phyloP scores from a whole-genome alignment of 2,797 vertebrate genomes.

The Hirundo rustica region DNA sequence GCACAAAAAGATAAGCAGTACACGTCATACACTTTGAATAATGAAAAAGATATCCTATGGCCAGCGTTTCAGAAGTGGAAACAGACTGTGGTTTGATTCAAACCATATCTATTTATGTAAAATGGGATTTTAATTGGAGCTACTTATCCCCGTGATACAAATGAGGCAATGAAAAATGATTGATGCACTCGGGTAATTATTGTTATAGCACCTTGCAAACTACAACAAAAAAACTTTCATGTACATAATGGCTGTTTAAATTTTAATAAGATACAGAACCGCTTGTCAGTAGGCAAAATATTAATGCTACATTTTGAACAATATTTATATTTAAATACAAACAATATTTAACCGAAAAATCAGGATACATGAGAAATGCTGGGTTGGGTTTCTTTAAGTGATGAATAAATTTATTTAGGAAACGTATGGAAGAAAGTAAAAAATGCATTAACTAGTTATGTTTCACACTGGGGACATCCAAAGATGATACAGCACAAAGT shows the following conservation, averaged over 20 bases:
- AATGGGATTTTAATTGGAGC: slow-evolving; percentile 65
- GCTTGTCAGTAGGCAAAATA: slow-evolving; percentile 49
- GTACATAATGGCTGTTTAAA: slow-evolving; percentile 59
- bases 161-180: slow-evolving; percentile 63
- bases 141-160: slow-evolving; percentile 51
- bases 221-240: slow-evolving; percentile 54
- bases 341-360: slow-evolving; percentile 46
- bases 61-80: slow-evolving; percentile 41
- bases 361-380: neutral
- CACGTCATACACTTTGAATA: slow-evolving; percentile 35
- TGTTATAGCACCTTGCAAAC: slow-evolving; percentile 59
- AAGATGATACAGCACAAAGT: slow-evolving; percentile 16
- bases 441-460: neutral
- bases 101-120: slow-evolving; percentile 60
- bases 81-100: slow-evolving; percentile 49
- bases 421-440: neutral
- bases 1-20: slow-evolving; percentile 29
- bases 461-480: neutral
- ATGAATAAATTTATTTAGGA: slow-evolving; percentile 24
- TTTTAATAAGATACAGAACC: slow-evolving; percentile 52
- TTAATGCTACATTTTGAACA: slow-evolving; percentile 22
- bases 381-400: slow-evolving; percentile 9
- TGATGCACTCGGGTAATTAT: slow-evolving; percentile 61
- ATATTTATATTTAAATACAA: slow-evolving; percentile 50
- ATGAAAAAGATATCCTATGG: slow-evolving; percentile 53